These are phyloP conservation scores for Ptychoptera albimana DNA, from an alignment of 2,888 invertebrate genomes.

Conservation along the genomic window DNA sequence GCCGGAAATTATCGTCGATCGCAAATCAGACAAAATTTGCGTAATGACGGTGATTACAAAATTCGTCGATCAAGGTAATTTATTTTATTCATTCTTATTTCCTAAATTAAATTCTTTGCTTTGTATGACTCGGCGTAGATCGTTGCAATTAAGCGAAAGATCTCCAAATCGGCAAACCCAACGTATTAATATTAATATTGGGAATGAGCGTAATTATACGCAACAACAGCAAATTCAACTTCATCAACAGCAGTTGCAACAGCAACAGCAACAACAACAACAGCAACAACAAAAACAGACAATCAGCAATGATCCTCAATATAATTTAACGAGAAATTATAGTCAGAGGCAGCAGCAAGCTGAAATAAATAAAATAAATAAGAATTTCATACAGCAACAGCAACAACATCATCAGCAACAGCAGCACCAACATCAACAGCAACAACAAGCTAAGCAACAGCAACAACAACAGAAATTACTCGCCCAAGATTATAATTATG, in stretches of 20 bases:
- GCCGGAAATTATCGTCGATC: conserved; percentile 18
- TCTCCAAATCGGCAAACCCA: conserved; percentile 30
- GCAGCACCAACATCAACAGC: not conserved
- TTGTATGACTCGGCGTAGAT: conserved; percentile 23
- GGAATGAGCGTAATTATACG: conserved; percentile 7
- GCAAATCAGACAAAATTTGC: conserved; percentile 18
- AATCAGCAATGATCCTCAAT: not conserved
- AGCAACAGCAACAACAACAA: conserved; percentile 12
- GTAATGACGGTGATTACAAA: conserved; percentile 26
- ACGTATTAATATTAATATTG: conserved; percentile 15
- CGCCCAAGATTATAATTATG: not conserved
- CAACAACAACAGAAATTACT: not conserved
- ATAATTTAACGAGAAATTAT: no score
- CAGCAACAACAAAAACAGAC: conserved; percentile 6
- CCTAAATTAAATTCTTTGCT: not conserved
- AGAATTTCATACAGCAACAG: not conserved
- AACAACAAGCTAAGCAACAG: conserved; percentile 9
- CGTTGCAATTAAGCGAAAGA: conserved; percentile 45
- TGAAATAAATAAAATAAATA: not conserved
- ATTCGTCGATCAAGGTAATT: conserved; percentile 27
- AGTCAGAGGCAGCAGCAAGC: no score
- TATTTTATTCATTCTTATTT: not conserved
- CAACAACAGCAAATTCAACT: conserved; percentile 18
- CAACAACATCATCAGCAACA: not conserved
- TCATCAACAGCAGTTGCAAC: conserved; percentile 11